Base-by-base conservation (phyloP, 2,113 vertebrate genomes). In the Colossoma macropomum region DNA sequence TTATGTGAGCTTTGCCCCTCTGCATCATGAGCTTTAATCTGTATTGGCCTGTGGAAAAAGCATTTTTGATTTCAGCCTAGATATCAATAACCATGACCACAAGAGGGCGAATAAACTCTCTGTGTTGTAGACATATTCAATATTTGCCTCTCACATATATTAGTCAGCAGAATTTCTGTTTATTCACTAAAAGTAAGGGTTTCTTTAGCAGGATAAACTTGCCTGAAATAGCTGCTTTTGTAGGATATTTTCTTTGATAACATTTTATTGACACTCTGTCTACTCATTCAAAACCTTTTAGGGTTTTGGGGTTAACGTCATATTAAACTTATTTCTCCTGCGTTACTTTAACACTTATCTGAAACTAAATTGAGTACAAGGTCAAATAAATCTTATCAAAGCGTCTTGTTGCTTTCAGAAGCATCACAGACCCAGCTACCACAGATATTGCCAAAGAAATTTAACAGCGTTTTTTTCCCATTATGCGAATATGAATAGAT, bases 1-100 rank as follows among this genome's bases (percentile, higher is more conserved):
- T 65, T 48, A 25, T 52, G 62, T 79, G 77, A 52, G 66, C 63
- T 54, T 79, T 79, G 66, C 21, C 66, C 19, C 41, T 78, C 27
- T 54, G 45, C 16, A 54, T 25, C 38, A 34, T n/a, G 66, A 79
- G 34, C 41, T 50, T 62, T 65, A 74, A 41, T 72, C 45, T 74
- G n/a, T 68, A 3, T 54, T 79, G n/a, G 60, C 38, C 50, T 54
- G 21, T 54, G 60, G 48, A 32, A n/a, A 73, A 69, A 41, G 21
- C 38, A 25, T 6, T 63, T 56, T 65, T 9, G 21, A 48, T 81
- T 81, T 25, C 32, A 60, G 59, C 45, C 27, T 80, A 65, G 38
- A 74, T n/a, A 52, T 73, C 79, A 11, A 38, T 62, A 72, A 71
- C n/a, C 25, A 34, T 32, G 70, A 59, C 30, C 16, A 56, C 12